Evolutionary conservation across 2,888 invertebrate genomes (phyloP).

Genomic region (Cyrtodaria siliqua): DNA sequence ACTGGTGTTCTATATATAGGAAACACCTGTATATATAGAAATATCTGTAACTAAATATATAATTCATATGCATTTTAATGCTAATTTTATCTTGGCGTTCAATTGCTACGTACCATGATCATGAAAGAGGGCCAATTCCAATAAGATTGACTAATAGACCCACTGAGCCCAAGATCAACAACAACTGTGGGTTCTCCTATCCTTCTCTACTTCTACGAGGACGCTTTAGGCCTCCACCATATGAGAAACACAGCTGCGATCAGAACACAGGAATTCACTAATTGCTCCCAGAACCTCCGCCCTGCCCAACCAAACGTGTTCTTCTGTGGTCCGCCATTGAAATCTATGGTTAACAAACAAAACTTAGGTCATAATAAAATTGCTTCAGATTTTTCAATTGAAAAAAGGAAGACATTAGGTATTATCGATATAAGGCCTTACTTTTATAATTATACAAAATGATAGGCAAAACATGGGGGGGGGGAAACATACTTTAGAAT

Average conservation of each 20-base stretch:
- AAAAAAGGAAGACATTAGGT: too few relatives aligned
- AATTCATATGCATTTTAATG: too few relatives aligned
- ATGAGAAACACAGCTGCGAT: slow-evolving; percentile 98
- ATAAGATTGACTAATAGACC: slow-evolving; percentile 97
- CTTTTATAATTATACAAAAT: too few relatives aligned
- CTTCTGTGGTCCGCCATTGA: slow-evolving; percentile 89
- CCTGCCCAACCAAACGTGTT: slow-evolving; percentile 99
- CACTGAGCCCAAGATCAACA: slow-evolving; percentile 95
- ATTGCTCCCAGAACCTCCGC: slow-evolving; percentile 98
- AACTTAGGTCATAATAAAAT: too few relatives aligned
- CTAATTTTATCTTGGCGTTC: too few relatives aligned
- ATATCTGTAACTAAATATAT: too few relatives aligned
- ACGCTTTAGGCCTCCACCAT: slow-evolving; percentile 98
- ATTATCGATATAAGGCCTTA: too few relatives aligned
- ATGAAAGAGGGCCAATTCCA: slow-evolving; percentile 95
- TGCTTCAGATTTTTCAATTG: too few relatives aligned
- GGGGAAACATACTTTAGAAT: too few relatives aligned
- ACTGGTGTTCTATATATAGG: too few relatives aligned
- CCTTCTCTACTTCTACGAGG: slow-evolving; percentile 83
- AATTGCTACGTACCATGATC: slow-evolving; percentile 91
- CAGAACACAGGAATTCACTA: slow-evolving; percentile 99
- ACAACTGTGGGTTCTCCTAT: slow-evolving; percentile 92
- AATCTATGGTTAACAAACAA: slow-evolving; percentile 83
- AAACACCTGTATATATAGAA: too few relatives aligned
- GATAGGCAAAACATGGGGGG: too few relatives aligned